These are phyloP conservation scores for Candoia aspera DNA, from an alignment of 2,113 vertebrate genomes.

Conservation along the genomic window DNA sequence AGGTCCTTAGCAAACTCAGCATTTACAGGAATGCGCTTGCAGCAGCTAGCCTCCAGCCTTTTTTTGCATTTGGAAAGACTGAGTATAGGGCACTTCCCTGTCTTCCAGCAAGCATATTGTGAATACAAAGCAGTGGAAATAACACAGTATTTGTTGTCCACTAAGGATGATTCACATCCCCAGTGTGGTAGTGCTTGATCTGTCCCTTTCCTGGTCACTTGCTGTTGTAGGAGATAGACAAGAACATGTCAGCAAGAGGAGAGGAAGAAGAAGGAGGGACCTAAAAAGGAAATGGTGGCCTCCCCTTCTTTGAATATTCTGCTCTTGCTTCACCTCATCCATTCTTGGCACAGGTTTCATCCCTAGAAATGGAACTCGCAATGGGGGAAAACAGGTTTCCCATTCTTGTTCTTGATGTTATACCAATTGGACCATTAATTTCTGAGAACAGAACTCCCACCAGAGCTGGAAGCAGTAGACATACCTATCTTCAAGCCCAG, in stretches of 20 bases:
- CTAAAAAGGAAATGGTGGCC: background rate
- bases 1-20: background rate
- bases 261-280: background rate
- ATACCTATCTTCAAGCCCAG: constrained; percentile 49
- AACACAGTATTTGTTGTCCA: background rate
- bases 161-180: background rate
- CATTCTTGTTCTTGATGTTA: background rate
- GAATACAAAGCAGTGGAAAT: background rate
- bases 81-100: background rate
- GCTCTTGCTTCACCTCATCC: background rate
- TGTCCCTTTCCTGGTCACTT: background rate
- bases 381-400: background rate
- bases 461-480: background rate
- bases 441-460: background rate
- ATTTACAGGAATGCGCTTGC: background rate
- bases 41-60: background rate
- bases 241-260: background rate
- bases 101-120: background rate
- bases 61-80: background rate
- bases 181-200: background rate
- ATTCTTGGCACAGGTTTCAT: background rate
- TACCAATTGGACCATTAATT: background rate
- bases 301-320: background rate
- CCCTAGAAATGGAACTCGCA: background rate
- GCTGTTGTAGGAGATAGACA: background rate